Conservation (phyloP, 1,140 invertebrate genomes). For the Trichogramma pretiosum region DNA sequence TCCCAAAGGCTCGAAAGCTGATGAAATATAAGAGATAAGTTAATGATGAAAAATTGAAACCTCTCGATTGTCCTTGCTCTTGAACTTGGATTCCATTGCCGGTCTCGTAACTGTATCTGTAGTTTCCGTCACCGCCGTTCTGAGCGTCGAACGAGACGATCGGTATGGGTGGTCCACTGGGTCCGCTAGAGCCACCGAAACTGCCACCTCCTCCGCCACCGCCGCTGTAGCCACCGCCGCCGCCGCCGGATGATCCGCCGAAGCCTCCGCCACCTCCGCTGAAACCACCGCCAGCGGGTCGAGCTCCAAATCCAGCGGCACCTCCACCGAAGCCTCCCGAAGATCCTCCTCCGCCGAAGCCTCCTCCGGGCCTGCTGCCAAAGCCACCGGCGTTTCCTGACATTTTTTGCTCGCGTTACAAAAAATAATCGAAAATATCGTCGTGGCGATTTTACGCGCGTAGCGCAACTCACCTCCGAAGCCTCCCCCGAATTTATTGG, state of each 20-base stretch:
- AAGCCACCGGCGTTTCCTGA: slow-evolving; percentile 8
- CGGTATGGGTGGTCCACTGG: slow-evolving; percentile 29
- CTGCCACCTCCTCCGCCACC: slow-evolving; percentile 30
- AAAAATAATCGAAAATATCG: no score
- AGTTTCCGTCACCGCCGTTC: slow-evolving; percentile 45
- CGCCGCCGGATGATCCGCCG: background rate
- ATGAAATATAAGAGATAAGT: no score
- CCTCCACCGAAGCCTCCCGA: background rate
- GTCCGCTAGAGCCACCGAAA: slow-evolving; percentile 29
- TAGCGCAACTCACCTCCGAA: slow-evolving; percentile 25
- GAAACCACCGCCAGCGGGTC: slow-evolving; percentile 14
- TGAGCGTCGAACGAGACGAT: slow-evolving; percentile 48
- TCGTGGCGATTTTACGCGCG: background rate
- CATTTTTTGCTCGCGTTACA: background rate
- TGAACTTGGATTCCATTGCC: slow-evolving; percentile 54
- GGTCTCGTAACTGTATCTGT: slow-evolving; percentile 50
- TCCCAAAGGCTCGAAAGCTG: no score
- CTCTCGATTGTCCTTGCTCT: slow-evolving; percentile 50
- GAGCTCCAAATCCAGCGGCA: no score
- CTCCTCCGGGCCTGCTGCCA: slow-evolving; percentile 1
- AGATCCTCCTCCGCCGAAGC: background rate
- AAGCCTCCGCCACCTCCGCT: slow-evolving; percentile 8
- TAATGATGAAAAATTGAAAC: no score
- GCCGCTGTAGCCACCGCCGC: slow-evolving; percentile 19
- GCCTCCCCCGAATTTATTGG: slow-evolving; percentile 20